Evolutionary conservation across 2,797 vertebrate genomes (phyloP).

Genomic region (Apogon hyalosoma): DNA sequence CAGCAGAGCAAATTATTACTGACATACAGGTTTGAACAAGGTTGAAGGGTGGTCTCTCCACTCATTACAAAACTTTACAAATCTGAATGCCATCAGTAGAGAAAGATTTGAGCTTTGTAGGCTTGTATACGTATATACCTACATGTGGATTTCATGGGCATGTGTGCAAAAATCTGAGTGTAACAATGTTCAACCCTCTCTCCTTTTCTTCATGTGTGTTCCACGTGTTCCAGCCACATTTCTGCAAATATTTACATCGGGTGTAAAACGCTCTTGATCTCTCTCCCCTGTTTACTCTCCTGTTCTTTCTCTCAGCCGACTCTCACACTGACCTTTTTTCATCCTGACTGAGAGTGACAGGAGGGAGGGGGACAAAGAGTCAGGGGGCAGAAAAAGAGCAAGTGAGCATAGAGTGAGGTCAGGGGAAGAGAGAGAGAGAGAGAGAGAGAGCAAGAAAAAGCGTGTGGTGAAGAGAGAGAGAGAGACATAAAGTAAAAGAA

Average conservation of each 20-base stretch:
- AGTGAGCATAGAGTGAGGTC: constrained; percentile 63
- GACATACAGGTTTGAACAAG: constrained; percentile 42
- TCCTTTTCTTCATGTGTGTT: constrained; percentile 84
- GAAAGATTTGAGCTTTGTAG: constrained; percentile 57
- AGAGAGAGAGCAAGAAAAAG: constrained; percentile 41
- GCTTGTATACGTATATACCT: constrained; percentile 53
- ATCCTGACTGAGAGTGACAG: constrained; percentile 79
- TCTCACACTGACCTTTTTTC: constrained; percentile 82
- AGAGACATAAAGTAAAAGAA: constrained; percentile 26
- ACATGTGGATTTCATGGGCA: constrained; percentile 63
- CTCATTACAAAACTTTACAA: constrained; percentile 45
- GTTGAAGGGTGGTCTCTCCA: constrained; percentile 61
- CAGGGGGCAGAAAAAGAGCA: constrained; percentile 60
- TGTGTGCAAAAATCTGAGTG: constrained; percentile 68
- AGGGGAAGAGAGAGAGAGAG: constrained; percentile 51
- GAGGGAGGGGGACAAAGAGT: constrained; percentile 63
- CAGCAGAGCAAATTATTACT: constrained; percentile 42
- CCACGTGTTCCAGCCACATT: constrained; percentile 86
- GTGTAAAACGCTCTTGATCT: constrained; percentile 88
- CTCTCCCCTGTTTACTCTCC: constrained; percentile 85
- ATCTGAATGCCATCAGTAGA: constrained; percentile 46
- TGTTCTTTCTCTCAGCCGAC: constrained; percentile 79
- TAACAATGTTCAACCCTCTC: constrained; percentile 61
- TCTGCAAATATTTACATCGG: constrained; percentile 87
- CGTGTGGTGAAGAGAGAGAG: constrained; percentile 31